Evolutionary conservation across 2,888 invertebrate genomes (phyloP).

Genomic region (Limnephilus rhombicus): DNA sequence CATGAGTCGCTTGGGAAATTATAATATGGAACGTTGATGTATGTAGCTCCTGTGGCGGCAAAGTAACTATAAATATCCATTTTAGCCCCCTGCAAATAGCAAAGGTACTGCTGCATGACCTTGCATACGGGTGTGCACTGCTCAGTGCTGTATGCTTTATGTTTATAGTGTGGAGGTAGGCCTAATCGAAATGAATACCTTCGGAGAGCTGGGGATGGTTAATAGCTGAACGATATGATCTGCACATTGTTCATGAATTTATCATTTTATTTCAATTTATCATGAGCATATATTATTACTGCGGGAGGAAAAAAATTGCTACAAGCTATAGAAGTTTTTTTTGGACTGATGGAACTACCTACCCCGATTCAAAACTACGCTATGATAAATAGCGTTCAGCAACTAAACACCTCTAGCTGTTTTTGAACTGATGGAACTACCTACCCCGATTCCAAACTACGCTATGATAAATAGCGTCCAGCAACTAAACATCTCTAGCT

Average conservation of each 20-base stretch:
- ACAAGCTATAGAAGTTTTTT: no score
- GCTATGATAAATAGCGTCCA: no score
- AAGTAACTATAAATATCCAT: slow-evolving; percentile 22
- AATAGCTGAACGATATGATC: neutral
- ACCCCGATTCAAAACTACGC: no score
- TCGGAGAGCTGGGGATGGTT: neutral
- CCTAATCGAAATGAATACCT: slow-evolving; percentile 3
- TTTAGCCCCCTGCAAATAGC: neutral
- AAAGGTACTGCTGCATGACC: neutral
- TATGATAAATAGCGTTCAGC: no score
- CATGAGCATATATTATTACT: no score
- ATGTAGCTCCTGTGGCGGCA: neutral
- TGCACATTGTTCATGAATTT: neutral
- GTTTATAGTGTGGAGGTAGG: neutral
- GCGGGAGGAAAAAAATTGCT: no score
- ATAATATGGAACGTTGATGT: neutral
- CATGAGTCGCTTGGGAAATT: neutral
- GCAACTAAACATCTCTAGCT: no score
- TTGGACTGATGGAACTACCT: no score
- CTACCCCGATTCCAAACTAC: no score
- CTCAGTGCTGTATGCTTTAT: neutral
- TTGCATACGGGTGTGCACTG: neutral
- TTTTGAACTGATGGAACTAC: no score
- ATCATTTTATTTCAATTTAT: no score
- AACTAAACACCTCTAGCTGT: no score